Conservation (phyloP, 2,113 vertebrate species). For the Misgurnus mizolepis region DNA sequence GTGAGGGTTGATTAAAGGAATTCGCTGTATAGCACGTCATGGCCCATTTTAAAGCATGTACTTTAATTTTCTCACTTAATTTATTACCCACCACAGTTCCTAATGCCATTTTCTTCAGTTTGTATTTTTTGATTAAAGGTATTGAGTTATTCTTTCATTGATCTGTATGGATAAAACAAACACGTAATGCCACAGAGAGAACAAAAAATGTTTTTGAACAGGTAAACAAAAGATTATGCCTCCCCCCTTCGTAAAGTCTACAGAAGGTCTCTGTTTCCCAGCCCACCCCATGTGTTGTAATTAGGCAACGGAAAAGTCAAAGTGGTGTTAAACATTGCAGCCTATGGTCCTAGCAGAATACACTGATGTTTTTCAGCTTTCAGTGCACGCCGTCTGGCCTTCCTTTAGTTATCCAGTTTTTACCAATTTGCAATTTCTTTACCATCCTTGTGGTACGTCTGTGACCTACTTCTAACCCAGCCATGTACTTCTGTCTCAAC, state of each 20-base stretch:
- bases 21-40: not conserved
- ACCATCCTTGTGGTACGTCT: conserved; percentile 15
- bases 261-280: conserved; percentile 20
- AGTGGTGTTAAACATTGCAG: conserved; percentile 14
- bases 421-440: conserved; percentile 42
- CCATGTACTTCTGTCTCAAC: conserved; percentile 1
- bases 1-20: not conserved
- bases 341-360: not conserved
- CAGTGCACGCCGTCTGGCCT: not conserved
- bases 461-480: conserved; percentile 24
- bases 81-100: not conserved
- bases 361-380: conserved; percentile 22
- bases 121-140: not conserved
- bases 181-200: not conserved
- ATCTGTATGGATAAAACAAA: not conserved
- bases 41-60: not conserved
- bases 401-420: conserved; percentile 3
- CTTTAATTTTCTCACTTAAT: not conserved
- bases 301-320: conserved; percentile 14
- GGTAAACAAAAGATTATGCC: not conserved
- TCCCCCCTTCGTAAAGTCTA: not conserved
- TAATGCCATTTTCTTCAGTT: no score
- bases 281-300: conserved; percentile 37
- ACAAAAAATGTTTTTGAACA: not conserved
- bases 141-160: not conserved